Evolutionary conservation across 1,140 invertebrate species (phyloP).

Genomic region (Drosophila lacertosa): DNA sequence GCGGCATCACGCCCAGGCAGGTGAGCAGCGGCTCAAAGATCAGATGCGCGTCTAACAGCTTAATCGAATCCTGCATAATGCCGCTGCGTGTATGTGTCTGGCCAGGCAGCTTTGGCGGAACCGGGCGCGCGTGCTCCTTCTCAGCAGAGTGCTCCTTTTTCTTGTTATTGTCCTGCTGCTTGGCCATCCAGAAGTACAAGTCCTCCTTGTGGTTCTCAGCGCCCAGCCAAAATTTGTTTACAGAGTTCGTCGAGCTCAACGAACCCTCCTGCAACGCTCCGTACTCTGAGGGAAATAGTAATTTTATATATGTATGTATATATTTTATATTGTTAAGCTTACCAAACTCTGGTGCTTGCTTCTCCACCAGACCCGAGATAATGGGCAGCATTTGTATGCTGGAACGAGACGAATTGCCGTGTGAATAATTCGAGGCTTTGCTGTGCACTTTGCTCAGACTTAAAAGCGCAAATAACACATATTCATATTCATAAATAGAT

Average conservation of each 20-base stretch:
- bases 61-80: constrained; percentile 92
- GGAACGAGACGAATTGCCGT: constrained; percentile 83
- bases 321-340: background rate
- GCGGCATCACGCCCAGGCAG: constrained; percentile 93
- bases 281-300: constrained; percentile 86
- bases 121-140: constrained; percentile 63
- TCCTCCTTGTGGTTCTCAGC: constrained; percentile 88
- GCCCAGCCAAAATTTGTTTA: constrained; percentile 85
- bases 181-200: constrained; percentile 97
- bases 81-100: constrained; percentile 58
- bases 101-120: constrained; percentile 60
- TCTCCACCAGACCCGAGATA: constrained; percentile 82
- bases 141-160: constrained; percentile 73
- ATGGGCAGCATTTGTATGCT: constrained; percentile 84
- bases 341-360: constrained; percentile 82
- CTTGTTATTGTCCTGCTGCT: constrained; percentile 91
- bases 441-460: constrained; percentile 72
- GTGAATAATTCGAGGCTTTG: constrained; percentile 81
- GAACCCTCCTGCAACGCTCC: constrained; percentile 90
- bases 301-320: background rate
- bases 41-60: constrained; percentile 94
- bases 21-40: constrained; percentile 95
- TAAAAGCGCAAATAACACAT: constrained; percentile 12
- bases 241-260: constrained; percentile 84
- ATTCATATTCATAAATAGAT: constrained; percentile 12